Evolutionary conservation across 1,140 invertebrate genomes (phyloP), one percentile per base, ranked within the genome.

Genomic region (Leptinotarsa texana): DNA sequence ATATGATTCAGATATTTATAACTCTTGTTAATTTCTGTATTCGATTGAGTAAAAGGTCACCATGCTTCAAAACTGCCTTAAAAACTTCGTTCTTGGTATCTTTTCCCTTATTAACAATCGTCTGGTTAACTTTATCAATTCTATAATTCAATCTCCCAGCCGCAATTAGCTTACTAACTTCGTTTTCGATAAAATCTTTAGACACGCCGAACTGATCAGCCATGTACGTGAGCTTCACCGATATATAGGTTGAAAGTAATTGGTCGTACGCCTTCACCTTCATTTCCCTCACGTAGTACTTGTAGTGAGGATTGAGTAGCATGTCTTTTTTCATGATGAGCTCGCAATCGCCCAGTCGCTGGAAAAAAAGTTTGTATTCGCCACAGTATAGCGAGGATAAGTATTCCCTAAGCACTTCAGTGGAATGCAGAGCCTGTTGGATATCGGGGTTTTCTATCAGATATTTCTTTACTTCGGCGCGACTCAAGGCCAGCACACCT

Each of bases 1-100:
- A 15, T 2, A 57, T 17, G 4, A 57, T n/a, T 51, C 48, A 98
- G 89, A 98, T 97, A 87, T 98, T 98, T 85, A 99, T 98, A 79
- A 99, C 96, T 82, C 97, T 92, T 80, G 96, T 97, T 42, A 99
- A 88, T 87, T 99, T 99, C 87, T 99, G 98, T 80, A 99, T 94
- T 83, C 97, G 89, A 85, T 99, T 99, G 48, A 99, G 90, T 3
- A 99, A 89, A 72, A 98, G 89, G 87, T 99, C 98, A 5, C 98
- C 98, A 86, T 99, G 95, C 83, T 98, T 98, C 74, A 98, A 96
- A 79, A 95, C 96, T 11, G 95, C 92, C 87, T 99, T 97, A 87
- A 99, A 99, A 65, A 91, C 88, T 72, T 88, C 86, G 86, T 97
- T 94, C 86, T 96, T 95, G 81, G 90, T 92, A 86, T 98, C 91